A percentile compares a stretch with the other conserved stretches of the same genome.
These are phyloP conservation scores for Miichthys miiuy DNA, from an alignment of 2,797 vertebrate species.

Conservation along the genomic window DNA sequence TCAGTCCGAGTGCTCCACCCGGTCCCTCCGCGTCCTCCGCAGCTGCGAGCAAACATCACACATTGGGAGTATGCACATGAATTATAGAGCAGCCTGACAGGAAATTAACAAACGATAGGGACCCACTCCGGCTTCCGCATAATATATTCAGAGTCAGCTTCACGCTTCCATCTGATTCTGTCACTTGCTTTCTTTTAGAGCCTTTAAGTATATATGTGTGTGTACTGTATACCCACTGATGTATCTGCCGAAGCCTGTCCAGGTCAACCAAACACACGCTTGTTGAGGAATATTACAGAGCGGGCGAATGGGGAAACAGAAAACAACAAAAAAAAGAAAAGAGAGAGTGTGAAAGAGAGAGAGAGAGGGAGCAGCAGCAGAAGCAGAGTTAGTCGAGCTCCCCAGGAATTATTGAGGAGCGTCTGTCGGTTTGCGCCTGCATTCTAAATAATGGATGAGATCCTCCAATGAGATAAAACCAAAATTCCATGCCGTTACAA, in stretches of 20 bases:
- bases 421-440: conserved; percentile 64
- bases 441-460: conserved; percentile 85
- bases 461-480: conserved; percentile 79
- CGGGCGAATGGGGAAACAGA: conserved; percentile 5
- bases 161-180: conserved; percentile 23
- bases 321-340: conserved; percentile 24
- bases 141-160: conserved; percentile 32
- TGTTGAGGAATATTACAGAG: conserved; percentile 37
- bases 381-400: conserved; percentile 44
- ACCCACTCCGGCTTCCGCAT: conserved; percentile 24
- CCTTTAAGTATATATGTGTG: conserved; percentile 22
- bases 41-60: conserved; percentile 46
- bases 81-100: conserved; percentile 47
- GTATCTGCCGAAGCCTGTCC: conserved; percentile 12
- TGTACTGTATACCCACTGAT: conserved; percentile 10
- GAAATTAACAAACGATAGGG: conserved; percentile 50
- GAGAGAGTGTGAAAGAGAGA: not conserved
- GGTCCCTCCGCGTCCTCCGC: not conserved
- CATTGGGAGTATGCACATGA: conserved; percentile 36
- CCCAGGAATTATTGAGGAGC: conserved; percentile 77
- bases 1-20: conserved; percentile 6
- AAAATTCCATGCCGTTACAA: conserved; percentile 76
- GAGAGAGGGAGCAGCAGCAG: conserved; percentile 12
- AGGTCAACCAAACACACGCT: conserved; percentile 37
- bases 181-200: conserved; percentile 12